phyloP scores from a whole-genome alignment of 2,888 invertebrate genomes.

The Xestia sexstrigata region DNA sequence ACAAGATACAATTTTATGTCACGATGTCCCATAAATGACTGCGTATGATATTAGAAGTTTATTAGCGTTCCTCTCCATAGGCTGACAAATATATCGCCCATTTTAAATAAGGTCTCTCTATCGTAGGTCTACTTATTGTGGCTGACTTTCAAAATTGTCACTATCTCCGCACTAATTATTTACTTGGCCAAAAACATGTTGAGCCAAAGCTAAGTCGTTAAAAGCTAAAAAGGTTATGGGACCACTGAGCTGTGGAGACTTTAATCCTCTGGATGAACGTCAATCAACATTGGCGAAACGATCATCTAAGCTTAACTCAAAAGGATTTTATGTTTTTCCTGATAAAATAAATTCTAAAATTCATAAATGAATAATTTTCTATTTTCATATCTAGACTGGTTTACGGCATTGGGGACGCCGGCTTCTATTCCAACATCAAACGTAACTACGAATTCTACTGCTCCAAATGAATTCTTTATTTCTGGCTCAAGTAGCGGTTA shows the following conservation, averaged over 20 bases:
- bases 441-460: constrained; percentile 24
- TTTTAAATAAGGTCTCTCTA: not conserved
- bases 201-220: not conserved
- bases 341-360: not conserved
- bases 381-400: constrained; percentile 71
- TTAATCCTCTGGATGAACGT: not conserved
- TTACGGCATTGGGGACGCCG: constrained; percentile 70
- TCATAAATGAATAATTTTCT: not conserved
- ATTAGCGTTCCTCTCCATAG: not conserved
- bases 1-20: not conserved
- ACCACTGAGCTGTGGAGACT: not conserved
- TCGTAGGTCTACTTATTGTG: too few species aligned
- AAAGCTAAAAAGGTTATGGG: constrained; percentile 3
- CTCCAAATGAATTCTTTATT: constrained; percentile 3
- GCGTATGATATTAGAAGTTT: not conserved
- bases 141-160: not conserved
- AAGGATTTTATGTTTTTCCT: not conserved
- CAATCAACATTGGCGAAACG: not conserved
- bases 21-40: not conserved
- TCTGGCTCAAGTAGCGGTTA: constrained; percentile 36
- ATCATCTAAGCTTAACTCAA: not conserved
- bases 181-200: not conserved
- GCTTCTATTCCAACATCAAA: constrained; percentile 68
- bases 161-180: not conserved
- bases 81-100: too few species aligned